phyloP scores from a whole-genome alignment of 2,113 vertebrate species.

The Rissa tridactyla region DNA sequence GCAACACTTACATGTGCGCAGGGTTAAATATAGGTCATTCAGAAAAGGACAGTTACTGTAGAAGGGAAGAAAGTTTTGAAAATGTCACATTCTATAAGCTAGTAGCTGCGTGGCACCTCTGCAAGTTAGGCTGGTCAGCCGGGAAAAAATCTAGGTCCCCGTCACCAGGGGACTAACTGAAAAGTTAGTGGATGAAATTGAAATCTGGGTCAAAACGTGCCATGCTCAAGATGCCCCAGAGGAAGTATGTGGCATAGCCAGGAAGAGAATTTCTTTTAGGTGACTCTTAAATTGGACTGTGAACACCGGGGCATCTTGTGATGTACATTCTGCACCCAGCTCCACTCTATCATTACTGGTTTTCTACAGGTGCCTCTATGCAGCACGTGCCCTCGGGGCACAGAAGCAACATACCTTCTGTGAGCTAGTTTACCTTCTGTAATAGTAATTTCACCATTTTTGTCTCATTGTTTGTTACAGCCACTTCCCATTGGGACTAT shows the following conservation, averaged over 20 bases:
- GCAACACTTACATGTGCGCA: not conserved
- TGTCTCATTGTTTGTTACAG: not conserved
- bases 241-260: not conserved
- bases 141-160: not conserved
- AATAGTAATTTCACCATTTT: not conserved
- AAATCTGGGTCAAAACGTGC: not conserved
- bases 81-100: not conserved
- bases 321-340: not conserved
- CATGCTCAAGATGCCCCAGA: not conserved
- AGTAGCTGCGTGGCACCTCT: not conserved
- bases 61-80: not conserved
- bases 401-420: not conserved
- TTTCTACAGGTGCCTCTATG: not conserved
- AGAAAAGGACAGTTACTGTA: not conserved
- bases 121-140: not conserved
- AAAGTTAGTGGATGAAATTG: not conserved
- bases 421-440: not conserved
- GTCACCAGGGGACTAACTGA: not conserved
- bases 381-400: not conserved
- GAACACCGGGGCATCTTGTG: not conserved
- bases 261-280: not conserved
- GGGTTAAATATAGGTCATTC: constrained; percentile 30
- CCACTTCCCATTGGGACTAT: not conserved
- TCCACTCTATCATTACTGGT: not conserved
- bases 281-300: not conserved